Conservation (phyloP, 2,797 vertebrate genomes). For the Molossus alvarezi region DNA sequence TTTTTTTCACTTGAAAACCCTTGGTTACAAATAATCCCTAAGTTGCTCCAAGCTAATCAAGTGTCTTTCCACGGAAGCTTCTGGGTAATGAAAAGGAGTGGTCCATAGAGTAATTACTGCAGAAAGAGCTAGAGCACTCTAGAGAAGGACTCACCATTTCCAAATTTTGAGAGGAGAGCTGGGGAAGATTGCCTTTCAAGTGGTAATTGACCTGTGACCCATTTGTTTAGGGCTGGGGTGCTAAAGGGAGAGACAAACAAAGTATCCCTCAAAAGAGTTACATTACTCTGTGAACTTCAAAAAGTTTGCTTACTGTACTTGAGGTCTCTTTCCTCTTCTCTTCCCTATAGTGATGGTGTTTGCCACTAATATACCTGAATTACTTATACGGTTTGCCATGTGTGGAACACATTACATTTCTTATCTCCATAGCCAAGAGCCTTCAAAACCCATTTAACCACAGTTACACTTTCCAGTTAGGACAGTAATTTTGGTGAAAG, state of each 20-base stretch:
- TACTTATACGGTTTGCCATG: background rate
- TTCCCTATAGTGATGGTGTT: background rate
- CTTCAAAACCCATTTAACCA: constrained; percentile 20
- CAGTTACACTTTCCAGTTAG: background rate
- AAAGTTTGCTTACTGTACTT: background rate
- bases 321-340: background rate
- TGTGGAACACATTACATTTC: background rate
- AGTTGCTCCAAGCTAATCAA: constrained; percentile 12
- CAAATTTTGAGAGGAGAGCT: background rate
- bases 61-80: constrained; percentile 21
- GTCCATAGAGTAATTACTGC: background rate
- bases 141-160: background rate
- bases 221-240: background rate
- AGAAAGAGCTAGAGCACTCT: background rate
- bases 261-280: background rate
- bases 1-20: constrained; percentile 27
- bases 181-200: background rate
- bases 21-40: constrained; percentile 36
- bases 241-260: background rate
- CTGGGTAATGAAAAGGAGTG: background rate
- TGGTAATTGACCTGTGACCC: background rate
- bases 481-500: background rate
- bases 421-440: background rate
- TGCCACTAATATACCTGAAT: background rate
- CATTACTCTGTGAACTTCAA: constrained; percentile 6